A percentile compares a stretch with the other conserved stretches of the same genome.
Conservation (phyloP, 1,140 invertebrate genomes). For the Atopsyche davidsoni region DNA sequence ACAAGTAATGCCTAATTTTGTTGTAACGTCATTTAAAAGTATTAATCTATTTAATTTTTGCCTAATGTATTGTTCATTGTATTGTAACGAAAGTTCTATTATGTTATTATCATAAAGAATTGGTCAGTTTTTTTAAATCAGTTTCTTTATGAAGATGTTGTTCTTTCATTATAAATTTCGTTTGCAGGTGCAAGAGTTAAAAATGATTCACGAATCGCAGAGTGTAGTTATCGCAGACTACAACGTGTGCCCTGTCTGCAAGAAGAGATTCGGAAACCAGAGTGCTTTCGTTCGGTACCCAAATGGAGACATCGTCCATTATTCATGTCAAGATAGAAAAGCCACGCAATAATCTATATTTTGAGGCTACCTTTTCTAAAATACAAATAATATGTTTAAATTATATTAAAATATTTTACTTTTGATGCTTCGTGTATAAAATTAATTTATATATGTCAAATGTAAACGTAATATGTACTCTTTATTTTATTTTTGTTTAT, state of each 20-base stretch:
- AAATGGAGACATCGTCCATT: conserved; percentile 88
- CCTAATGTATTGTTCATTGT: conserved; percentile 5
- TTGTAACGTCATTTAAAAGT: conserved; percentile 23
- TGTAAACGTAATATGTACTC: too few relatives aligned
- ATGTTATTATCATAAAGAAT: too few relatives aligned
- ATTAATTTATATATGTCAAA: too few relatives aligned
- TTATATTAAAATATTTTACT: too few relatives aligned
- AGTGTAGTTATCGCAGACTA: conserved; percentile 77
- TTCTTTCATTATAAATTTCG: too few relatives aligned
- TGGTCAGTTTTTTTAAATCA: too few relatives aligned
- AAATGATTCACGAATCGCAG: conserved; percentile 74
- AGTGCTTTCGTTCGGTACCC: conserved; percentile 89
- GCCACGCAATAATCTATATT: conserved; percentile 1
- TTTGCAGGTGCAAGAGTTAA: conserved; percentile 65
- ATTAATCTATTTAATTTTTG: conserved; percentile 26
- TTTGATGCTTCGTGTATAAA: too few relatives aligned
- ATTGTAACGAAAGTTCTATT: conserved; percentile 13
- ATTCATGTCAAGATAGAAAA: conserved; percentile 58
- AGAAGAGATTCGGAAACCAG: conserved; percentile 85
- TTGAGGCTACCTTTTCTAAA: conserved; percentile 2
- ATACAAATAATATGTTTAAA: too few relatives aligned
- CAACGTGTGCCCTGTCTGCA: conserved; percentile 85
- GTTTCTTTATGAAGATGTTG: too few relatives aligned
- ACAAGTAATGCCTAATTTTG: conserved; percentile 42
- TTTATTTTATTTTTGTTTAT: too few relatives aligned